phyloP scores from a whole-genome alignment of 2,113 vertebrate species.

The Calypte anna region DNA sequence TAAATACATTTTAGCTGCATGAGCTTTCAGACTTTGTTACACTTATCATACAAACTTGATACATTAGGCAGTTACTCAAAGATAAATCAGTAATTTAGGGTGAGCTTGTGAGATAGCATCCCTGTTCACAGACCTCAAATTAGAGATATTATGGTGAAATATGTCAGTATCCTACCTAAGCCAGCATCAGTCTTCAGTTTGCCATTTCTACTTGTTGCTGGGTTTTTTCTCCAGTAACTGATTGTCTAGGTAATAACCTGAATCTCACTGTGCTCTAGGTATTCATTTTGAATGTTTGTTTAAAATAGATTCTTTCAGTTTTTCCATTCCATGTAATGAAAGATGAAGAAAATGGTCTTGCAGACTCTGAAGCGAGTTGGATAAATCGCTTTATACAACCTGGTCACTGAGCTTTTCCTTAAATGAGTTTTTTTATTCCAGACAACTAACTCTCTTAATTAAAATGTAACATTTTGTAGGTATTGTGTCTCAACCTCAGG shows the following conservation, averaged over 20 bases:
- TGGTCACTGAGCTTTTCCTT: conserved; percentile 67
- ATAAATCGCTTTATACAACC: conserved; percentile 56
- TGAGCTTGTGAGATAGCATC: neutral
- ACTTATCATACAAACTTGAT: neutral
- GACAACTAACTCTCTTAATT: conserved; percentile 74
- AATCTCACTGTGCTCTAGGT: neutral
- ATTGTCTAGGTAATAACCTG: neutral
- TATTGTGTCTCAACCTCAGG: conserved; percentile 46
- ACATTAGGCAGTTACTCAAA: neutral
- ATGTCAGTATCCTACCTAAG: neutral
- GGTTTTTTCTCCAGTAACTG: neutral
- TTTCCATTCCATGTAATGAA: conserved; percentile 37
- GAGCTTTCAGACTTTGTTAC: conserved; percentile 16
- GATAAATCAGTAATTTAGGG: conserved; percentile 5
- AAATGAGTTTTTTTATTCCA: conserved; percentile 68
- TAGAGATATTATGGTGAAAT: conserved; percentile 10
- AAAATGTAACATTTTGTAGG: conserved; percentile 65
- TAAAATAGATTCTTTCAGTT: neutral
- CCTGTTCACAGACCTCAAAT: conserved; percentile 2
- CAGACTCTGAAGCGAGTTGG: neutral
- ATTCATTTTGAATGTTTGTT: conserved; percentile 24
- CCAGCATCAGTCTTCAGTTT: neutral
- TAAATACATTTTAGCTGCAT: conserved; percentile 41
- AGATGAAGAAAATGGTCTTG: conserved; percentile 9
- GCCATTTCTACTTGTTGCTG: neutral